Base-by-base conservation (phyloP, 2,797 vertebrate species). In the Menidia menidia region DNA sequence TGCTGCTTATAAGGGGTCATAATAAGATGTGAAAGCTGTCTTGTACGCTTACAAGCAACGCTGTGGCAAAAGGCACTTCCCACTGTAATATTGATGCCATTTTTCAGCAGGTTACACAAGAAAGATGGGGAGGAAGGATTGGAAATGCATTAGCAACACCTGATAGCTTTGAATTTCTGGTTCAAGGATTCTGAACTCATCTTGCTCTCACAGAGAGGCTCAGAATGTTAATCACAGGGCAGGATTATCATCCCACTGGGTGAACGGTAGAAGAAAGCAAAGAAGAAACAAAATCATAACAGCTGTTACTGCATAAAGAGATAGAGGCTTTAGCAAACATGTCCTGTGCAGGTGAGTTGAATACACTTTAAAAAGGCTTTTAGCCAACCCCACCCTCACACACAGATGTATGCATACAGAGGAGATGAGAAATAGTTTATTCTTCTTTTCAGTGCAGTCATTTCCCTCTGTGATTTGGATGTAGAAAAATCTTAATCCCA, bases 1-100 rank as follows among this genome's bases (percentile, higher is more conserved):
- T 60, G 69, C 77, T 89, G 87, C 84, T 88, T 91, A 86, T 83
- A 85, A 90, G 73, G 77, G 87, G 86, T 91, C 85, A 88, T 90
- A 89, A 92, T 92, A 89, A 92, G 82, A 91, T 91, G 91, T 92
- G 92, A 92, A 91, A 89, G 91, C 91, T 91, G 92, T 89, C 90
- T 90, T 88, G 85, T 91, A 87, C 64, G 88, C 91, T 92, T 86
- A 89, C 84, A 77, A 87, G 87, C 89, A 88, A 88, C 83, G 91
- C 81, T 80, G 84, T 89, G 69, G 82, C 35, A 55, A 78, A 83
- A 85, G 77, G 85, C 72, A 31, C 55, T 32, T 54, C 73, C 58
- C 50, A 63, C 83, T 89, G 83, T 85, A 92, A 89, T 87, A 91
- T 87, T 87, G 90, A 92, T 89, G 87, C 56, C 25, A 39, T 78